phyloP scores from a whole-genome alignment of 1,140 invertebrate species.

The Trialeurodes vaporariorum region DNA sequence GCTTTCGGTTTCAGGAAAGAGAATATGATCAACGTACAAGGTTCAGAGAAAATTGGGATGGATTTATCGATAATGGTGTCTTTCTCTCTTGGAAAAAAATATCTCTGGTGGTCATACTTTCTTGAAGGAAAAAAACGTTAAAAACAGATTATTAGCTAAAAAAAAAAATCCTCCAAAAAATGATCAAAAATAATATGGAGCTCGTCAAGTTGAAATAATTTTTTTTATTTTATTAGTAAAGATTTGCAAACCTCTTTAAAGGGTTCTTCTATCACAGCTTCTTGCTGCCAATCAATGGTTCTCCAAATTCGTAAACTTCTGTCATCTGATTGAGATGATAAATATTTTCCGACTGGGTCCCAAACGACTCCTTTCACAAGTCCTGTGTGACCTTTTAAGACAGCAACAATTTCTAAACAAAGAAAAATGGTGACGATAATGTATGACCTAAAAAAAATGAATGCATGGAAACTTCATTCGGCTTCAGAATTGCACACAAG shows the following conservation, averaged over 20 bases:
- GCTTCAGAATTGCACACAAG: no score
- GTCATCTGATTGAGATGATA: slow-evolving; percentile 94
- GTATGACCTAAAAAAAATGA: no score
- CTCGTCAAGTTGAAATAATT: no score
- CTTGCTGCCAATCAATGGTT: slow-evolving; percentile 83
- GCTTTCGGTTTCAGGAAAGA: no score
- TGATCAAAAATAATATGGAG: no score
- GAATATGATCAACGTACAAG: not conserved
- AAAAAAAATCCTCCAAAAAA: not conserved
- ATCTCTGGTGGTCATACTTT: not conserved
- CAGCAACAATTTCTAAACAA: slow-evolving; percentile 47
- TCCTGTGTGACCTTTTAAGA: slow-evolving; percentile 80
- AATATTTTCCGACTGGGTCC: slow-evolving; percentile 95
- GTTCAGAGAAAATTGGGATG: slow-evolving; percentile 4
- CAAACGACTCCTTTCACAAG: slow-evolving; percentile 96
- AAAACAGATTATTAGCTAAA: not conserved
- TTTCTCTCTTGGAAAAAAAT: not conserved
- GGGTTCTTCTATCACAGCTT: slow-evolving; percentile 73
- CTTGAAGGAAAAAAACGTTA: not conserved
- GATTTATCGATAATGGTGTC: not conserved
- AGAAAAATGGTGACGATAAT: no score
- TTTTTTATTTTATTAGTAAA: not conserved
- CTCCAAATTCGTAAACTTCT: slow-evolving; percentile 88
- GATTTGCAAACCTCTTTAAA: slow-evolving; percentile 60
- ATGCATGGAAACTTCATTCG: no score